Evolutionary conservation across 2,797 vertebrate species (phyloP).

Genomic region (Sebastes hubbsi): DNA sequence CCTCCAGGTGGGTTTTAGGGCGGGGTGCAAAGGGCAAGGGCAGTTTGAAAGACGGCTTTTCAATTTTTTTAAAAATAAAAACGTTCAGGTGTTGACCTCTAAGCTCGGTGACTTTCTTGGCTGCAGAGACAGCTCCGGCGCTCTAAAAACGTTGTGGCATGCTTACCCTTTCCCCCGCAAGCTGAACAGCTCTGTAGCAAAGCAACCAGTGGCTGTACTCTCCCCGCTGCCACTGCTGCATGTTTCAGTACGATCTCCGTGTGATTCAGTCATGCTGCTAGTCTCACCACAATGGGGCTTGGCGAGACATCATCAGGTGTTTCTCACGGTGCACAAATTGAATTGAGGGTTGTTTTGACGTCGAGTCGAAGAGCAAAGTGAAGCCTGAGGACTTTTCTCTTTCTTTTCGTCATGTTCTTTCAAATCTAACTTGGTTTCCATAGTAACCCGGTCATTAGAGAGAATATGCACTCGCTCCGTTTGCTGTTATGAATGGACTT

Average conservation of each 20-base stretch:
- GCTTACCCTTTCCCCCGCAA: conserved; percentile 38
- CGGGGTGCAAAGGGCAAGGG: conserved; percentile 9
- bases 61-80: background rate
- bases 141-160: conserved; percentile 15
- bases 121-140: background rate
- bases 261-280: background rate
- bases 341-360: conserved; percentile 75
- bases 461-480: conserved; percentile 37
- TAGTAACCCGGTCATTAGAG: conserved; percentile 77
- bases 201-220: background rate
- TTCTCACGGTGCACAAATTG: conserved; percentile 54
- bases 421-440: conserved; percentile 79
- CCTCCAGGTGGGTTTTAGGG: conserved; percentile 21
- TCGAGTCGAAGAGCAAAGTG: conserved; percentile 62
- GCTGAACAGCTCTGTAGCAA: background rate
- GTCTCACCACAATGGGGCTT: background rate
- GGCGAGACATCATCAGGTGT: conserved; percentile 33
- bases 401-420: conserved; percentile 51
- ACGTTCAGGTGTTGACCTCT: background rate
- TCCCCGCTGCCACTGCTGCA: background rate
- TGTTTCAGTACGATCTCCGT: background rate
- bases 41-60: background rate
- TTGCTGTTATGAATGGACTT: conserved; percentile 53
- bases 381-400: conserved; percentile 40
- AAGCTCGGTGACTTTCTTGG: background rate